A percentile compares a stretch with the other conserved stretches of the same genome.
Evolutionary conservation across 2,797 vertebrate species (phyloP).

Genomic region (Propithecus deckenii): DNA sequence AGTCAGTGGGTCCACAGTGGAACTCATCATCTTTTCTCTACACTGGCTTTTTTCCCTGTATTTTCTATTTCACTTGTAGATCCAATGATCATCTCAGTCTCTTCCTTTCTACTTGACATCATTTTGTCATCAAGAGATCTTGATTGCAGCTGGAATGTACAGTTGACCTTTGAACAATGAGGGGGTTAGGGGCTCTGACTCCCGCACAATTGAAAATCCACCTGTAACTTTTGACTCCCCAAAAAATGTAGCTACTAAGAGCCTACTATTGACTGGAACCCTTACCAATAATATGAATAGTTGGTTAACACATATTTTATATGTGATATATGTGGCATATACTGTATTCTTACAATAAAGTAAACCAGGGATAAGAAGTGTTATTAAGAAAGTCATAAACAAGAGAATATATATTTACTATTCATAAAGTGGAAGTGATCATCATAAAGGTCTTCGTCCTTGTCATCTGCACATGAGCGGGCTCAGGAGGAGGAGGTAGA

Average conservation of each 20-base stretch:
- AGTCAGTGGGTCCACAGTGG: neutral
- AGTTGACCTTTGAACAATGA: neutral
- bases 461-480: neutral
- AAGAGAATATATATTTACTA: neutral
- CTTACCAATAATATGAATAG: neutral
- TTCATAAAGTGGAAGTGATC: neutral
- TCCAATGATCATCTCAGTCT: neutral
- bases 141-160: neutral
- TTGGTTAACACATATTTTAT: neutral
- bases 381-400: neutral
- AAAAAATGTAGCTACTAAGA: neutral
- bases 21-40: neutral
- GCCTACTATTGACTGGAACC: neutral
- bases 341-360: neutral
- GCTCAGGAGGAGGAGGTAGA: neutral
- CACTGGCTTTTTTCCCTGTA: neutral
- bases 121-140: neutral
- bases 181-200: neutral
- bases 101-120: neutral
- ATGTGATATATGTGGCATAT: neutral
- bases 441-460: neutral
- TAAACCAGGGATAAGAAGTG: neutral
- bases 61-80: neutral
- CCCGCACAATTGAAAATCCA: neutral
- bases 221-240: neutral